Percentiles rank a stretch among this genome's conserved stretches.
phyloP scores from a whole-genome alignment of 2,888 invertebrate species.

The Coecobrya sp. region DNA sequence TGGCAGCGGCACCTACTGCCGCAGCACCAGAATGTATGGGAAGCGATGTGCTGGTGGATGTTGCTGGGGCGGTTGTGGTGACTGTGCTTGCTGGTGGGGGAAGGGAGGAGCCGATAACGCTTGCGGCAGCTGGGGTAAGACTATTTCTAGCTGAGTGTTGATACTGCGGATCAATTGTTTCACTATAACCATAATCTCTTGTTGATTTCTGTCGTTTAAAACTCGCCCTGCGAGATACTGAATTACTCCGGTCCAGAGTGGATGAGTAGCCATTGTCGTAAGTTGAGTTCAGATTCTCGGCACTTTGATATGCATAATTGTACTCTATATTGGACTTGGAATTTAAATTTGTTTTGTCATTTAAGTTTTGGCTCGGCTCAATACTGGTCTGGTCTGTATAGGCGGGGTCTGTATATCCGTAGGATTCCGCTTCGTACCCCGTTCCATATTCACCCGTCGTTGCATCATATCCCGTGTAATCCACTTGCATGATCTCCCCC shows the following conservation, averaged over 20 bases:
- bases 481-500: conserved; percentile 76
- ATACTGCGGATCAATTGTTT: conserved; percentile 60
- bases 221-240: conserved; percentile 85
- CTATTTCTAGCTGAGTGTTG: conserved; percentile 71
- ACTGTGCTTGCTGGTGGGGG: conserved; percentile 41
- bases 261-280: conserved; percentile 66
- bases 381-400: conserved; percentile 78
- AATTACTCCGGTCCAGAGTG: conserved; percentile 83
- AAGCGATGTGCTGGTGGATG: conserved; percentile 56
- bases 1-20: conserved; percentile 71
- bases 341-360: conserved; percentile 78
- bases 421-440: conserved; percentile 71
- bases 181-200: conserved; percentile 84
- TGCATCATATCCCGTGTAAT: conserved; percentile 71
- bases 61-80: conserved; percentile 37
- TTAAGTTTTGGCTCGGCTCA: conserved; percentile 81
- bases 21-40: conserved; percentile 41
- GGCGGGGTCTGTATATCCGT: conserved; percentile 66
- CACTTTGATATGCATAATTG: conserved; percentile 92
- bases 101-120: not conserved
- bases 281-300: conserved; percentile 89
- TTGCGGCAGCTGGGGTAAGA: conserved; percentile 48
- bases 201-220: conserved; percentile 86
- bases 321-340: conserved; percentile 90
- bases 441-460: conserved; percentile 64